Base-by-base conservation (phyloP, 1,140 invertebrate genomes). In the Heliconius congener region DNA sequence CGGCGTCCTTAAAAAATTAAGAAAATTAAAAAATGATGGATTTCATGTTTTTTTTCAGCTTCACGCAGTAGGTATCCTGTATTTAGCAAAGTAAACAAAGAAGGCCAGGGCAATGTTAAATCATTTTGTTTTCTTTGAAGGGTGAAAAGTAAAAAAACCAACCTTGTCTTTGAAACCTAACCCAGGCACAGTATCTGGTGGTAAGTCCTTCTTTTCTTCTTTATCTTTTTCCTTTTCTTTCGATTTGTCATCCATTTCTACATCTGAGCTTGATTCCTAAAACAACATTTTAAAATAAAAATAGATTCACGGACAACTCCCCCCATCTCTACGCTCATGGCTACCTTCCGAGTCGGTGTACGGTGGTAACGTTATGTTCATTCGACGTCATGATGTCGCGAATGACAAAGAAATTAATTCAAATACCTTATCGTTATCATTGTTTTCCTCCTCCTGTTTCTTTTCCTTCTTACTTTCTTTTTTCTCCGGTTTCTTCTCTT, bases 91-190 rank as follows among this genome's bases (percentile, higher is more conserved):
- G 5, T 55, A n/a, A n/a, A 55, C 52, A 18, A n/a, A 19, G 52
- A n/a, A 19, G 19, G 18, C 19, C 6, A 37, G 34, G 34, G 34
- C n/a, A 55, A 6, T n/a, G 52, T 55, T 55, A 55, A 55, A n/a
- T 19, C 52, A 55, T n/a, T 55, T n/a, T n/a, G 52, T 55, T 55
- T 16, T 46, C 42, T 16, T 46, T 3, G 16, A 11, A 46, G 42
- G 13, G 42, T 16, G 42, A 46, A 46, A 46, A 52, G 18, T 19
- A 19, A 52, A 37, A 34, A 19, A 66, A 42, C 46, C 79, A 71
- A 84, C 95, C 85, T 95, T 95, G 86, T 96, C 96, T 87, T 96
- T 96, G 87, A 96, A 96, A 13, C 96, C 96, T 72, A 96, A 87
- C 0, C 96, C 96, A 4, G 95, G 96, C 13, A 96, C 96, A 5